These are phyloP conservation scores for Epistrophella euchroma DNA, from an alignment of 2,888 invertebrate genomes.

Conservation along the genomic window DNA sequence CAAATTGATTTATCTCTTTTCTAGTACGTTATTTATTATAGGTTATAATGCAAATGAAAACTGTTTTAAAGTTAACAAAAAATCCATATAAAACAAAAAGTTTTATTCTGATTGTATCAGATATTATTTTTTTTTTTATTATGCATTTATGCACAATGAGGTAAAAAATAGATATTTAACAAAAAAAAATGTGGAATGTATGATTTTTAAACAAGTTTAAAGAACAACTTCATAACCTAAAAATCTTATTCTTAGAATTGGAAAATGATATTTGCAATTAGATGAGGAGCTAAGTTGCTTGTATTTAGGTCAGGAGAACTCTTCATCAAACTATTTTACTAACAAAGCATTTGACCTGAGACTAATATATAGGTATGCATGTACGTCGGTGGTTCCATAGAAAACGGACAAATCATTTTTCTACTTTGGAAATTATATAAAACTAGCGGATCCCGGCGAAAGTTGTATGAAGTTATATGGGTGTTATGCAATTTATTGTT, in stretches of 20 bases:
- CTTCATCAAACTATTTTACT: too few species aligned
- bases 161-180: slow-evolving; percentile 36
- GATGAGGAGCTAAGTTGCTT: background rate
- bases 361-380: too few species aligned
- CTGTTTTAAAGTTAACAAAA: background rate
- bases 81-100: slow-evolving; percentile 22
- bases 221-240: background rate
- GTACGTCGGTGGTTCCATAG: too few species aligned
- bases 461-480: too few species aligned
- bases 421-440: too few species aligned
- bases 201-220: slow-evolving; percentile 51
- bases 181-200: slow-evolving; percentile 67
- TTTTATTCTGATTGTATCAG: slow-evolving; percentile 64
- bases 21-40: background rate
- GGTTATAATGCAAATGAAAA: background rate
- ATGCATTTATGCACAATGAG: slow-evolving; percentile 19
- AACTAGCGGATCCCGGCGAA: too few species aligned
- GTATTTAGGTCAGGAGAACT: too few species aligned
- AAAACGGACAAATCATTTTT: too few species aligned
- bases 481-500: too few species aligned
- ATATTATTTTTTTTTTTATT: slow-evolving; percentile 39
- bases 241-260: background rate
- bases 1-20: slow-evolving; percentile 26
- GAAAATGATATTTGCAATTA: background rate
- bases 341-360: too few species aligned